Percentiles rank a stretch among this genome's conserved stretches.
Evolutionary conservation across 2,113 vertebrate genomes (phyloP).

Genomic region (Nicator chloris): DNA sequence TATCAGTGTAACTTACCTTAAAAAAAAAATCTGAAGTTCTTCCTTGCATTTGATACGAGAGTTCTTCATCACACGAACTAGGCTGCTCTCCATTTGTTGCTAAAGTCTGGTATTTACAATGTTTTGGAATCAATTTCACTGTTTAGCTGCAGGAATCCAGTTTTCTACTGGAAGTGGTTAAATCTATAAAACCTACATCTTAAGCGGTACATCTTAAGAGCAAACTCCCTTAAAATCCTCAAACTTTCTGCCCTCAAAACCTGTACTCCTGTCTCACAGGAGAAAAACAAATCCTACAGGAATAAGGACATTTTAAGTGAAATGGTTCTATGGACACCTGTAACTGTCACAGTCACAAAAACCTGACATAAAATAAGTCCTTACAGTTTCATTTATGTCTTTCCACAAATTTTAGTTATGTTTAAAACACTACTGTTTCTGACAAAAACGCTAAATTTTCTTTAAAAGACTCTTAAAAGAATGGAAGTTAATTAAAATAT

Average conservation of each 20-base stretch:
- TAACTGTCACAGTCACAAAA: not conserved
- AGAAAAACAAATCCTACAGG: not conserved
- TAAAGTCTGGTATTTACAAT: not conserved
- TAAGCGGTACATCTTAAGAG: not conserved
- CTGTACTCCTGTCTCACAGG: not conserved
- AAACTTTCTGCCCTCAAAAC: not conserved
- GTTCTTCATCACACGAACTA: not conserved
- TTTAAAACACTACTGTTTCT: not conserved
- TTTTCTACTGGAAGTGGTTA: not conserved
- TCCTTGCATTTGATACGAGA: not conserved
- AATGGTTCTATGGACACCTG: not conserved
- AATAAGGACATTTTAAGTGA: not conserved
- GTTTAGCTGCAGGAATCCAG: not conserved
- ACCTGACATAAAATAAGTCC: not conserved
- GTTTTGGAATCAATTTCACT: not conserved
- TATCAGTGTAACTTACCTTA: slow-evolving; percentile 47
- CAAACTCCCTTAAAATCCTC: not conserved
- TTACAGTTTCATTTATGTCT: not conserved
- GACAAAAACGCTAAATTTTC: not conserved
- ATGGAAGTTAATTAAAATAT: not conserved
- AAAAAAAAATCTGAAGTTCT: not conserved
- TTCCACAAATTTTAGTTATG: not conserved
- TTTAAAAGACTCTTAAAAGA: not conserved
- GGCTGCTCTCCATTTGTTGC: not conserved
- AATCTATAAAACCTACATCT: not conserved